phyloP scores from a whole-genome alignment of 1,140 invertebrate genomes.

The Drosophila sturtevanti region DNA sequence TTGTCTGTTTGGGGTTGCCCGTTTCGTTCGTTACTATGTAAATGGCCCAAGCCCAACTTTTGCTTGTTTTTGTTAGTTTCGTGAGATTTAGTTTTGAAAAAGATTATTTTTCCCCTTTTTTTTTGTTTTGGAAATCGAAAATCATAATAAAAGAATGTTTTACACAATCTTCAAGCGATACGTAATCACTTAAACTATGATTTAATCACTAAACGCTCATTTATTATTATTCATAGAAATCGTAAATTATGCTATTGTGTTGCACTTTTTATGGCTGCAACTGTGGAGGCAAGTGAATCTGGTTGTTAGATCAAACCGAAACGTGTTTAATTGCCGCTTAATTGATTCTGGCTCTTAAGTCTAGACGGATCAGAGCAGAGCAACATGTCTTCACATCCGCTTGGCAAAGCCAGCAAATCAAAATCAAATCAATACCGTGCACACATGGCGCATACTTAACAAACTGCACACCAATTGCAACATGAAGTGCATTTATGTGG shows the following conservation, averaged over 20 bases:
- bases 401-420: conserved; percentile 27
- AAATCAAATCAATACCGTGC: conserved; percentile 43
- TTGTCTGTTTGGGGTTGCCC: conserved; percentile 30
- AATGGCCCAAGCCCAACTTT: conserved; percentile 24
- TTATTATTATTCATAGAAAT: conserved; percentile 1
- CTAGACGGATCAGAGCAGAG: conserved; percentile 33
- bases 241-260: neutral
- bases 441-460: conserved; percentile 70
- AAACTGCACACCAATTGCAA: conserved; percentile 54
- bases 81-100: conserved; percentile 45
- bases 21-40: conserved; percentile 32
- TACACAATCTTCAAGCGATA: neutral
- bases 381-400: conserved; percentile 64
- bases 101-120: no score
- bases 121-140: conserved; percentile 38
- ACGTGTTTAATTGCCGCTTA: conserved; percentile 47
- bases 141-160: conserved; percentile 25
- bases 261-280: neutral
- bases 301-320: conserved; percentile 27
- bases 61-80: neutral
- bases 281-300: conserved; percentile 21
- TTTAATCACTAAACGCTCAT: neutral
- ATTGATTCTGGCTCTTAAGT: conserved; percentile 50
- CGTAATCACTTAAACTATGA: neutral
- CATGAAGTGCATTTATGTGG: conserved; percentile 68